Evolutionary conservation across 2,888 invertebrate species (phyloP), one percentile per base, ranked within the genome.

Genomic region (Disparrhopalites patrizii): DNA sequence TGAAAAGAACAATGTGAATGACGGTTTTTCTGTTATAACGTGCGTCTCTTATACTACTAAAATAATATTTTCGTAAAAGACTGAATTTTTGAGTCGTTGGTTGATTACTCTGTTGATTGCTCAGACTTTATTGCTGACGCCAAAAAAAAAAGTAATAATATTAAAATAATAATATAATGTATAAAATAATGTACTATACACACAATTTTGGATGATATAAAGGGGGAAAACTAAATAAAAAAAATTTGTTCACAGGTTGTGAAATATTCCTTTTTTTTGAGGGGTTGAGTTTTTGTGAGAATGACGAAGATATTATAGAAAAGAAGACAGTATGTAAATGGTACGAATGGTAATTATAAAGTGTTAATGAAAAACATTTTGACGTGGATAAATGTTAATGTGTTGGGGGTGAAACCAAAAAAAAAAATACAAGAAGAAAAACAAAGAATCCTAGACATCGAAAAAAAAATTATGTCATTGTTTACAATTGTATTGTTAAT

Each of bases 31-130:
- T 30, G 28, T 52, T 47, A 36, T n/a, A n/a, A n/a, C 33, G 51
- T 51, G 61, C 51, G 61, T 61, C 61, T n/a, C n/a, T n/a, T n/a
- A n/a, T n/a, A n/a, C n/a, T n/a, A n/a, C n/a, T n/a, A n/a, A 36
- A 60, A 55, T 54, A 63, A 63, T 63, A 63, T 63, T 63, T 63
- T 63, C 63, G 63, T 63, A 63, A 63, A 63, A 63, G 63, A 63
- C 63, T 63, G 63, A 63, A 63, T 63, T 58, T 63, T 63, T 47
- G 47, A 63, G 63, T 63, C 63, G 56, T 54, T 55, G 55, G 54
- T 55, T 62, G 40, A 61, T 61, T 63, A 63, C 63, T 63, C 63
- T 63, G 63, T 63, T 63, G 55, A 63, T 63, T 63, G 63, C 63
- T 63, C 63, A 63, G 63, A 47, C 63, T 31, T 47, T 40, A 54